Conservation (phyloP, 2,888 invertebrate species). For the Cremastobaeus sp. region DNA sequence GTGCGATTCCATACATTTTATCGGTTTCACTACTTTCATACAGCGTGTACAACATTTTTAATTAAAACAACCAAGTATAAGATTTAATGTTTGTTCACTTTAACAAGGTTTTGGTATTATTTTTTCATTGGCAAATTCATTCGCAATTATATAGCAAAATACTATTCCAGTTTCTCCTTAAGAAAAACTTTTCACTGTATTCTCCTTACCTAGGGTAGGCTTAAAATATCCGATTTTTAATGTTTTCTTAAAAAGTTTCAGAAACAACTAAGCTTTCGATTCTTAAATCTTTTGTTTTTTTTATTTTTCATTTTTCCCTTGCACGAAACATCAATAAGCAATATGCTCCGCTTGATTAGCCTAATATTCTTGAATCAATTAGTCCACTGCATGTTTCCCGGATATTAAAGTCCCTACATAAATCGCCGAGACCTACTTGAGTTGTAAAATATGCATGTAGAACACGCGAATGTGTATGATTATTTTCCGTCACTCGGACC, state of each 20-base stretch:
- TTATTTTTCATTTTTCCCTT: background rate
- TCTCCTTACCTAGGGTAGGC: too few species aligned
- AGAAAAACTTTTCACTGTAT: too few species aligned
- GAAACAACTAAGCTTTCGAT: too few species aligned
- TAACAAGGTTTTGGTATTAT: too few species aligned
- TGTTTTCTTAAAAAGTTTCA: too few species aligned
- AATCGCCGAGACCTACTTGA: constrained; percentile 52
- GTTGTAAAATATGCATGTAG: constrained; percentile 52
- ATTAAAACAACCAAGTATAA: background rate
- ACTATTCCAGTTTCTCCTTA: too few species aligned
- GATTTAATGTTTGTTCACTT: background rate
- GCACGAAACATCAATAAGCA: constrained; percentile 18
- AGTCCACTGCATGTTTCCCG: constrained; percentile 58
- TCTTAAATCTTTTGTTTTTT: background rate
- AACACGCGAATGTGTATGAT: constrained; percentile 55
- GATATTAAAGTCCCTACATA: constrained; percentile 55
- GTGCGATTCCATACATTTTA: background rate
- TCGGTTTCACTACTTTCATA: constrained; percentile 13
- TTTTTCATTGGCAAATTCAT: too few species aligned
- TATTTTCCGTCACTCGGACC: constrained; percentile 38
- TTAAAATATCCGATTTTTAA: too few species aligned
- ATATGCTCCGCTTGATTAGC: constrained; percentile 16
- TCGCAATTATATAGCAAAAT: too few species aligned
- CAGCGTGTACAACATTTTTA: background rate
- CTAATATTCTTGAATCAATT: constrained; percentile 45